These are phyloP conservation scores for Bombylius major DNA, from an alignment of 2,888 invertebrate species.

Conservation along the genomic window DNA sequence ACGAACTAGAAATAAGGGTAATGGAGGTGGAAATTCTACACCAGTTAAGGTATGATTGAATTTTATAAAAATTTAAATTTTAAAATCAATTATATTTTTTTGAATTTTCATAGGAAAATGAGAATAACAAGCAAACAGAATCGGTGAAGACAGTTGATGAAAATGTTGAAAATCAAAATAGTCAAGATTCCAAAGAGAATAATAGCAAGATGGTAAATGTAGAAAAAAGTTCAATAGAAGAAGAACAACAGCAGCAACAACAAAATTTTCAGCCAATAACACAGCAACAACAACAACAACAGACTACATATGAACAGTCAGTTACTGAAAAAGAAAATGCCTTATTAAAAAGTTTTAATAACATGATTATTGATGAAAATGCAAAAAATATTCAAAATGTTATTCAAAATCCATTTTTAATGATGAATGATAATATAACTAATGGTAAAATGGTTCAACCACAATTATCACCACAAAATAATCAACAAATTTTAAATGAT, in stretches of 20 bases:
- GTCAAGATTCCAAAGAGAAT: conserved; percentile 10
- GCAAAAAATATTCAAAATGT: conserved; percentile 29
- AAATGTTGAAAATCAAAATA: background rate
- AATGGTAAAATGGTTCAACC: conserved; percentile 26
- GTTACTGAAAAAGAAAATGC: conserved; percentile 36
- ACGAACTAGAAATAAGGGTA: conserved; percentile 49
- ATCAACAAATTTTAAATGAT: conserved; percentile 16
- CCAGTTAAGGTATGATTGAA: conserved; percentile 27
- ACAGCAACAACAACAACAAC: conserved; percentile 5
- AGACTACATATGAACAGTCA: conserved; percentile 29
- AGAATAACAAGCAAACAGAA: conserved; percentile 5
- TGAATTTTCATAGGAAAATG: conserved; percentile 2
- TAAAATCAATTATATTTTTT: background rate
- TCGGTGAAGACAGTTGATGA: background rate
- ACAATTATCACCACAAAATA: conserved; percentile 16
- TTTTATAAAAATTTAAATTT: background rate
- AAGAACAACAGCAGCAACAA: conserved; percentile 13
- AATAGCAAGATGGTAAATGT: background rate
- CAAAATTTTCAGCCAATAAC: background rate
- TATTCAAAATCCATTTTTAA: conserved; percentile 16
- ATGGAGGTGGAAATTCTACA: conserved; percentile 25
- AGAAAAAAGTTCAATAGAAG: conserved; percentile 6
- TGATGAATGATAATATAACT: conserved; percentile 23
- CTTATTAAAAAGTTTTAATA: conserved; percentile 33
- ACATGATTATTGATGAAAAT: conserved; percentile 34